Evolutionary conservation across 2,113 vertebrate species (phyloP), one percentile per base, ranked within the genome.

Genomic region (Probosciger aterrimus): DNA sequence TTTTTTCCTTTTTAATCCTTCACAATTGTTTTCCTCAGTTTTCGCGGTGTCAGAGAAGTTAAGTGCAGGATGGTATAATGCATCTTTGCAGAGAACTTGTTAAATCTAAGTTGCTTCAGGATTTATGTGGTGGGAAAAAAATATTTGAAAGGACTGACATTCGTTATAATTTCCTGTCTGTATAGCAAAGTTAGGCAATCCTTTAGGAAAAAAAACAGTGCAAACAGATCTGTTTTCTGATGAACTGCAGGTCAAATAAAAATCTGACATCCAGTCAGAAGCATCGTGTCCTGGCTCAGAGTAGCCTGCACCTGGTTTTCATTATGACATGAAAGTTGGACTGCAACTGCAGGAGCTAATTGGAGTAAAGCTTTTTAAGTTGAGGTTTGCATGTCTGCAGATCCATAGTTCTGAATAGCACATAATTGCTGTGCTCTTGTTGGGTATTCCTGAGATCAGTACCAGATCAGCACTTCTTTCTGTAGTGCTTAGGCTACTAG

Each of bases 81-180:
- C 31, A 49, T 84, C 79, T 82, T 55, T 64, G 50, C 3, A 1
- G 69, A 88, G 77, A 86, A 22, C 39, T 79, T 9, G 0, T 76
- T 39, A 70, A 69, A 35, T 82, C 43, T 30, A 30, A 84, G 77
- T 59, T 71, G 44, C 63, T 86, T 47, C 78, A 68, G 81, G 86
- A 88, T 87, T 71, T 87, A 88, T 53, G 68, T 70, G 35, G 43
- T 71, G 53, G n/a, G 68, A 11, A 47, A 65, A 71, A 81, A 47
- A 55, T 23, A 46, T 57, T 62, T 17, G 10, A 86, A 88, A 93
- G 76, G 74, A 41, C 70, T 76, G 93, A 93, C 86, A 67, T 43
- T 92, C 50, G 17, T 85, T 86, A 75, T 79, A 19, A 47, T 94
- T 93, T 96, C 74, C 77, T 92, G 80, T 71, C 89, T 77, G 25